These are phyloP conservation scores for Phymorhynchus buccinoides DNA, from an alignment of 1,140 invertebrate genomes.

Conservation along the genomic window DNA sequence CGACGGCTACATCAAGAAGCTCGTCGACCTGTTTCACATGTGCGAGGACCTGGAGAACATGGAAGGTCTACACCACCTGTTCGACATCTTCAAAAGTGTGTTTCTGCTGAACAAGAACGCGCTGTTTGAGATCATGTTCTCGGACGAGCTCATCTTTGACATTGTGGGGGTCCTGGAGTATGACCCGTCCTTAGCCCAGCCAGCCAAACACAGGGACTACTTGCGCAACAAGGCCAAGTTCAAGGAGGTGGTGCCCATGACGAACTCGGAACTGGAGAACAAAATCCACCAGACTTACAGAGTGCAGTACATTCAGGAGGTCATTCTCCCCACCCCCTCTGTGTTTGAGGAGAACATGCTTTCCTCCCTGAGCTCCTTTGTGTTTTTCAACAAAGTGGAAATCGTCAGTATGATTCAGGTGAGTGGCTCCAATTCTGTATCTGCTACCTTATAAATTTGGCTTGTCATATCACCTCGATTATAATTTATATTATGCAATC, in stretches of 20 bases:
- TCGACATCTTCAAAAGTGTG: conserved; percentile 99
- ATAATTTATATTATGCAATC: too few species aligned
- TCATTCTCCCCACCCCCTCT: conserved; percentile 97
- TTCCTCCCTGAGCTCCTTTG: conserved; percentile 96
- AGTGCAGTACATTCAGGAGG: conserved; percentile 99
- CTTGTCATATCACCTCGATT: too few species aligned
- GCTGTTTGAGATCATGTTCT: conserved; percentile 98
- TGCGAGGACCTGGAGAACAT: conserved; percentile 97
- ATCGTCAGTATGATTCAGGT: conserved; percentile 97
- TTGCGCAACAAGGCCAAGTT: conserved; percentile 86
- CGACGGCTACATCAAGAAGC: conserved; percentile 95
- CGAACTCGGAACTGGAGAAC: conserved; percentile 92
- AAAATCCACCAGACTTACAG: conserved; percentile 99
- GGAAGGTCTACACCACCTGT: conserved; percentile 95
- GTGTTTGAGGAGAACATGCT: conserved; percentile 99
- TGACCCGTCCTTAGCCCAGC: conserved; percentile 84
- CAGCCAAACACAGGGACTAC: conserved; percentile 89
- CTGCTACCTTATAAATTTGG: too few species aligned
- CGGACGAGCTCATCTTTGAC: conserved; percentile 94
- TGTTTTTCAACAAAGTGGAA: conserved; percentile 99
- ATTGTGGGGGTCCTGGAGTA: conserved; percentile 99
- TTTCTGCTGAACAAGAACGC: conserved; percentile 98
- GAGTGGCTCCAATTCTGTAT: conserved; percentile 44
- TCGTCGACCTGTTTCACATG: conserved; percentile 95
- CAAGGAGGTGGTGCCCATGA: conserved; percentile 95